Evolutionary conservation across 2,113 vertebrate species (phyloP).

Genomic region (Nannobrachium achirus): DNA sequence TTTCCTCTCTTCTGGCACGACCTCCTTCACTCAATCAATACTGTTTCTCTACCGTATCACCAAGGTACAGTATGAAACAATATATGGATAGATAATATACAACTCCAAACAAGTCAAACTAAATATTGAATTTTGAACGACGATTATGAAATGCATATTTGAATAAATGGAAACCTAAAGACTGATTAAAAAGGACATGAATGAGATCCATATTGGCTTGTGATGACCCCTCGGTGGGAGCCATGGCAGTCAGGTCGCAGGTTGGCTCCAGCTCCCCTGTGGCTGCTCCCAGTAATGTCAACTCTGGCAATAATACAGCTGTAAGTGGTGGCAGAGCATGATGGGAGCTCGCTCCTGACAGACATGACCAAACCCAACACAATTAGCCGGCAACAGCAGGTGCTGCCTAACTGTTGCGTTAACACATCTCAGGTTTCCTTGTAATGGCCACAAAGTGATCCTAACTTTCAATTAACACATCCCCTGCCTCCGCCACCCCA

Average conservation of each 20-base stretch:
- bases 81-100: background rate
- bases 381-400: constrained; percentile 89
- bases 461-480: constrained; percentile 88
- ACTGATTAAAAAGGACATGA: constrained; percentile 28
- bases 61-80: constrained; percentile 17
- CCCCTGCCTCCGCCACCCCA: constrained; percentile 69
- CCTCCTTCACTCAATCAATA: constrained; percentile 42
- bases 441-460: constrained; percentile 90
- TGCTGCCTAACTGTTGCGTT: constrained; percentile 80
- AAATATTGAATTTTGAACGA: background rate
- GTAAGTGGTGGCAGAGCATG: constrained; percentile 76
- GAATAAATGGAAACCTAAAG: background rate
- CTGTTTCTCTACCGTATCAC: constrained; percentile 5
- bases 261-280: constrained; percentile 69
- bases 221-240: constrained; percentile 63
- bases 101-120: background rate
- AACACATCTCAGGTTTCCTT: constrained; percentile 89
- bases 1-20: constrained; percentile 17
- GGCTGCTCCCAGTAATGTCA: constrained; percentile 80
- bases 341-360: constrained; percentile 78
- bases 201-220: constrained; percentile 60
- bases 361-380: constrained; percentile 80
- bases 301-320: constrained; percentile 71
- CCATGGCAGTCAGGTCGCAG: constrained; percentile 65
- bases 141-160: background rate